Evolutionary conservation across 1,140 invertebrate genomes (phyloP), one percentile per base, ranked within the genome.

Genomic region (Metopolophium dirhodum): DNA sequence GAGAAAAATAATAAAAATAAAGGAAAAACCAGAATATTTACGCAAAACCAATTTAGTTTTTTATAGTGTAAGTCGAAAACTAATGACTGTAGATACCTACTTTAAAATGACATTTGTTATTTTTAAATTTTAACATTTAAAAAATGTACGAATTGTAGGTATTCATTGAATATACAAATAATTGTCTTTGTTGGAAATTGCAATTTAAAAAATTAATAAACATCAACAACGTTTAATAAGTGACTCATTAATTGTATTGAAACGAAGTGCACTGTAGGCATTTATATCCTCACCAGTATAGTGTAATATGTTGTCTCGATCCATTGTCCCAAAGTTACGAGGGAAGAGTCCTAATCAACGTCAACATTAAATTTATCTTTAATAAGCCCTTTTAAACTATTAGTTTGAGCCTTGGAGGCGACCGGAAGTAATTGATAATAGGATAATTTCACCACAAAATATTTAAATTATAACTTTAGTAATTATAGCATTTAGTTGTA

Each of bases 341-440:
- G 47, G 30, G 47, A 51, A 88, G 49, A 51, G 86, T 88, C 2
- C 47, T 88, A 88, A 88, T 88, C 30, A 51, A 88, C 47, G 7
- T 35, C 20, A 51, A 51, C 47, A 22, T 88, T 23, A 51, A 37
- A 37, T 57, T 57, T 57, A 57, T 57, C 20, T 51, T 41, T 89
- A 89, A 54, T 89, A 57, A 41, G 87, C 37, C 20, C 47, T 88
- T 88, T 88, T 57, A 51, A 89, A 89, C 54, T 89, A 89, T 57
- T 22, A 26, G 22, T 41, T 35, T 1, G 47, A 86, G 4, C 7
- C 51, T 41, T 35, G 6, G 47, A 86, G 4, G 18, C 51, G n/a
- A 37, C 49, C 49, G 87, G 87, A 57, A 57, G 23, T 57, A 89
- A 89, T 89, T 89, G 49, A 89, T 37, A 89, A 89, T 0, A 57